Evolutionary conservation across 2,888 invertebrate genomes (phyloP).

Genomic region (Drosophila anomelani): DNA sequence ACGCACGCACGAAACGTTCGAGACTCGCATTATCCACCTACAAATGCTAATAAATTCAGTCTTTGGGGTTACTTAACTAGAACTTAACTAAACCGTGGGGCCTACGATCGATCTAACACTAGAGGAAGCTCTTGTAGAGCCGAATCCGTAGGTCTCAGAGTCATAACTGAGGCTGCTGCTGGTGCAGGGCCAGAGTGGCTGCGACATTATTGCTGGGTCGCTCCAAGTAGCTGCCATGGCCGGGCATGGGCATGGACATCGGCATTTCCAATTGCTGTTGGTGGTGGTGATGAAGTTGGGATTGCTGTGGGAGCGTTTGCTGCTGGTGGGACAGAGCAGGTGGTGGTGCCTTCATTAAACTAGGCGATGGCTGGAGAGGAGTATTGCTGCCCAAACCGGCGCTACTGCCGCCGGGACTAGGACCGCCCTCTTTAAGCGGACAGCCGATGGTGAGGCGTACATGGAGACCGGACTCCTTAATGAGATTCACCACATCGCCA

Average conservation of each 20-base stretch:
- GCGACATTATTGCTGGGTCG: conserved; percentile 68
- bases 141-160: conserved; percentile 84
- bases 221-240: conserved; percentile 63
- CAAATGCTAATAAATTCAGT: conserved; percentile 73
- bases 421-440: conserved; percentile 80
- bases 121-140: conserved; percentile 84
- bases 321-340: conserved; percentile 72
- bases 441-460: conserved; percentile 92
- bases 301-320: conserved; percentile 59
- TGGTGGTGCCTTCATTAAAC: conserved; percentile 68
- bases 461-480: conserved; percentile 97
- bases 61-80: conserved; percentile 72
- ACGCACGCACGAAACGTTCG: conserved; percentile 24
- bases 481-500: conserved; percentile 98
- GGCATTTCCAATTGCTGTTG: conserved; percentile 55
- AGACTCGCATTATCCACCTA: conserved; percentile 52
- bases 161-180: conserved; percentile 84
- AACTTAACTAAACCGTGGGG: conserved; percentile 30
- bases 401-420: conserved; percentile 68
- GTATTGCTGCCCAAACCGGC: conserved; percentile 70
- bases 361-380: conserved; percentile 69
- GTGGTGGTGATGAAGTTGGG: conserved; percentile 57
- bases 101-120: conserved; percentile 48
- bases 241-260: conserved; percentile 59
- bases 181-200: conserved; percentile 74